A percentile compares a stretch with the other conserved stretches of the same genome.
Evolutionary conservation across 1,140 invertebrate genomes (phyloP).

Genomic region (Macrobrachium rosenbergii): DNA sequence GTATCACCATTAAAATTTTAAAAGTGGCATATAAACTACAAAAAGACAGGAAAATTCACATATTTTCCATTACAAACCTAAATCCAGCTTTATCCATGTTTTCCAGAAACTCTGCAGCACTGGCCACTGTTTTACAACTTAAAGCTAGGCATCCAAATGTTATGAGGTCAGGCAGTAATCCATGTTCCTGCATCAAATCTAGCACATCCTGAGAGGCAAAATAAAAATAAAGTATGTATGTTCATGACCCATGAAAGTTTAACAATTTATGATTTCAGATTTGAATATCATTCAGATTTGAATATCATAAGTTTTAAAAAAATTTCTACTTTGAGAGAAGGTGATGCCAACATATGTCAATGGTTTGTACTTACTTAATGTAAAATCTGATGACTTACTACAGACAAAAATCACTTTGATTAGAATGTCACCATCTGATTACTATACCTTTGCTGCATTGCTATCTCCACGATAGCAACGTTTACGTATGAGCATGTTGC

Average conservation of each 20-base stretch:
- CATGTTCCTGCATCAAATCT: conserved; percentile 75
- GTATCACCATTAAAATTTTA: neutral
- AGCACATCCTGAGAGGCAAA: conserved; percentile 69
- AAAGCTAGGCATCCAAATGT: conserved; percentile 90
- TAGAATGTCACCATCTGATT: neutral
- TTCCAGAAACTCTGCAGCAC: conserved; percentile 77
- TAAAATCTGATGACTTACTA: neutral
- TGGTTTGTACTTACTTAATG: neutral
- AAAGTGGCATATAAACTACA: neutral
- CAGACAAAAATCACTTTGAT: neutral
- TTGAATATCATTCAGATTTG: neutral
- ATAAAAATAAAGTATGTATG: neutral
- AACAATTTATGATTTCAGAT: no score
- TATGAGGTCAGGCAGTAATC: conserved; percentile 80
- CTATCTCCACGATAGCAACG: conserved; percentile 26
- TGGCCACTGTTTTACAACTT: conserved; percentile 77
- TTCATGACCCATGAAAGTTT: neutral
- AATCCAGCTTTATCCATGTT: conserved; percentile 74
- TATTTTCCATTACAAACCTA: conserved; percentile 19
- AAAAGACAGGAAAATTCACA: neutral
- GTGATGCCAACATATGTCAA: no score
- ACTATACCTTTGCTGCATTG: conserved; percentile 36
- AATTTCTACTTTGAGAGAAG: neutral
- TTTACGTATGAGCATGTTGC: conserved; percentile 52
- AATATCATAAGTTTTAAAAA: neutral